Percentiles rank a stretch among this genome's conserved stretches.
Conservation (phyloP, 2,113 vertebrate genomes). For the Anolis carolinensis region DNA sequence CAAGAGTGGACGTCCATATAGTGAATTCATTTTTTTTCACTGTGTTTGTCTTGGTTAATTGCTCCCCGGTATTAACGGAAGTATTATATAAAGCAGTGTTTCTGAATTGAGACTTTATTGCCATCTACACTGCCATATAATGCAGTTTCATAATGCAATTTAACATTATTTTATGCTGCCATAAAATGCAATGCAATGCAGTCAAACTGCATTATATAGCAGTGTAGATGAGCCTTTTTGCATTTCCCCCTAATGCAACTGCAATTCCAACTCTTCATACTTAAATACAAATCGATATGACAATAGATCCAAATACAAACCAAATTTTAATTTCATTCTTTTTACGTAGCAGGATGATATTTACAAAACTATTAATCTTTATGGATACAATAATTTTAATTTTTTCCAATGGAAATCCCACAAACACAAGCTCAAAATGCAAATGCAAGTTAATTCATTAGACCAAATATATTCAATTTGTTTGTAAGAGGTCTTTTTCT, state of each 20-base stretch:
- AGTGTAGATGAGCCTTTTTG: background rate
- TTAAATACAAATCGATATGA: background rate
- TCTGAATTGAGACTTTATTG: slow-evolving; percentile 5
- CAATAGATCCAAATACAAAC: background rate
- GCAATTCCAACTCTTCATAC: background rate
- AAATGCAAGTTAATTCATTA: background rate
- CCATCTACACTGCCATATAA: no score
- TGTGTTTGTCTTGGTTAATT: background rate
- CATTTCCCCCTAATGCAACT: background rate
- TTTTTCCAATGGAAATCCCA: background rate
- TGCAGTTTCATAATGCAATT: no score
- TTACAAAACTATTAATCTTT: background rate
- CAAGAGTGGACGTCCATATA: background rate
- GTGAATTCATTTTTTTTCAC: background rate
- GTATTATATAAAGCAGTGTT: background rate
- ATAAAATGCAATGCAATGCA: no score
- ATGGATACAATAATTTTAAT: background rate
- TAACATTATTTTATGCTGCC: no score
- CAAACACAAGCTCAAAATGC: background rate
- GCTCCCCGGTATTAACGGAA: background rate
- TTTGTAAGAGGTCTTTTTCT: slow-evolving; percentile 24
- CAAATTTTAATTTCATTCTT: background rate
- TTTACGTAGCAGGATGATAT: background rate
- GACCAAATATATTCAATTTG: background rate
- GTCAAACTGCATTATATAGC: no score